Base-by-base conservation (phyloP, 2,797 vertebrate genomes). In the Tragopan temminckii region DNA sequence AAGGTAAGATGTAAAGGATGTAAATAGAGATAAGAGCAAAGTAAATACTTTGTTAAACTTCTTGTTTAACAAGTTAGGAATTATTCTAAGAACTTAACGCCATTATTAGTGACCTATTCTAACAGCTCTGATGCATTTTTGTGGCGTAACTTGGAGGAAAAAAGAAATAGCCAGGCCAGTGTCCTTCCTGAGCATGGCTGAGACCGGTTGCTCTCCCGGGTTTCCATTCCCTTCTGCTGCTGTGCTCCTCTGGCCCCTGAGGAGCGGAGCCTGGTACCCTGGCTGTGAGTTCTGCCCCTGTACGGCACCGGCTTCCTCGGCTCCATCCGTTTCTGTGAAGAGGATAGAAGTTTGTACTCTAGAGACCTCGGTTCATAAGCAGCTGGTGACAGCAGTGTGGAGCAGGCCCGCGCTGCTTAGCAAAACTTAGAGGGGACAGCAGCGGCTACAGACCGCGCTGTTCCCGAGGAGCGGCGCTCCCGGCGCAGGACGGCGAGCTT, bases 371-470 rank as follows among this genome's bases (percentile, higher is more conserved):
- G 21, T 57, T 43, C 10, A 4, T 70, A 50, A 55, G 40, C 36
- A 19, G 20, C 31, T 64, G 29, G 27, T 29, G 62, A 71, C 48
- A 42, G 21, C n/a, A 46, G 31, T 55, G 33, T 23, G 42, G 85
- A 77, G 27, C 29, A 52, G n/a, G 53, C 35, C 15, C 36, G n/a
- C 6, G 42, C 7, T 36, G 23, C 24, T 27, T 48, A 55, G 85
- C 31, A 7, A 21, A 38, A 16, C 79, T 69, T 25, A 4, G 81
- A 36, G 11, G 67, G 75, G 38, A 24, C 50, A 58, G 8, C 21
- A 5, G 0, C 42, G 57, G 38, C 27, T 46, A 15, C 1, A 0
- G 33, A 36, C 38, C 1, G 4, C 38, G 48, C 13, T 80, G 66
- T 68, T 52, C 9, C 33, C 17, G 11, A 35, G 64, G n/a, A 87